Evolutionary conservation across 30 jellyfish, hydroid and myxozoan species (phyloP).

Genomic region (Rhopilema esculentum): DNA sequence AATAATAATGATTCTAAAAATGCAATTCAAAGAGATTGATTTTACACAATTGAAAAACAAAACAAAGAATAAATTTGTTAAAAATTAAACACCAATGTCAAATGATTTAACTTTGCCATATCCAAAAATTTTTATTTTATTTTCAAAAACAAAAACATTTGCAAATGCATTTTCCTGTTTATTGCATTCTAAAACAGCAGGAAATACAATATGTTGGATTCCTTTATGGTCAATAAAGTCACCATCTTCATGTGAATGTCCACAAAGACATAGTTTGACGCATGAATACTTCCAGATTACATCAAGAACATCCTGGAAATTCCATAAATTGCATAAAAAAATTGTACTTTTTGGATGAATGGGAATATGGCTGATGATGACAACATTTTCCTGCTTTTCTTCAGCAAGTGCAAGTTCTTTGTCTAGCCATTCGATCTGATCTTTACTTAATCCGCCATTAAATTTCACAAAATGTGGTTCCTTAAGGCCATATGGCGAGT

Average conservation of each 20-base stretch:
- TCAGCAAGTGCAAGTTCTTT: constrained; percentile 69
- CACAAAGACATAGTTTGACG: constrained; percentile 88
- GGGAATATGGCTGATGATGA: constrained; percentile 86
- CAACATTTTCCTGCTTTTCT: constrained; percentile 53
- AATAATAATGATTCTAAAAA: neutral
- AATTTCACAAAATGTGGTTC: constrained; percentile 81
- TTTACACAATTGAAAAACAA: neutral
- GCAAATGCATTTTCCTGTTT: constrained; percentile 83
- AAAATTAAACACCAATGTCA: constrained; percentile 1
- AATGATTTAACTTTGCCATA: constrained; percentile 50
- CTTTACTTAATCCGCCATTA: constrained; percentile 83
- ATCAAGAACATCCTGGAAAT: constrained; percentile 78
- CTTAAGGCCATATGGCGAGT: constrained; percentile 49
- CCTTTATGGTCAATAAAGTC: constrained; percentile 61
- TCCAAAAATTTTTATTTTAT: constrained; percentile 34
- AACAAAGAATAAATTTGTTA: neutral
- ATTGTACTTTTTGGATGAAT: constrained; percentile 78
- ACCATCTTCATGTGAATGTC: constrained; percentile 90
- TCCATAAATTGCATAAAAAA: constrained; percentile 74
- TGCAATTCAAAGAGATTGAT: neutral
- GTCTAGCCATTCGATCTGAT: constrained; percentile 84
- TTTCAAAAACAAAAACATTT: constrained; percentile 65
- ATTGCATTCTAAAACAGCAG: constrained; percentile 86
- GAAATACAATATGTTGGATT: constrained; percentile 75
- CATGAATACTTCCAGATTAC: constrained; percentile 63